These are phyloP conservation scores for Fissipunctia ypsillon DNA, from an alignment of 2,888 invertebrate genomes.

Conservation along the genomic window DNA sequence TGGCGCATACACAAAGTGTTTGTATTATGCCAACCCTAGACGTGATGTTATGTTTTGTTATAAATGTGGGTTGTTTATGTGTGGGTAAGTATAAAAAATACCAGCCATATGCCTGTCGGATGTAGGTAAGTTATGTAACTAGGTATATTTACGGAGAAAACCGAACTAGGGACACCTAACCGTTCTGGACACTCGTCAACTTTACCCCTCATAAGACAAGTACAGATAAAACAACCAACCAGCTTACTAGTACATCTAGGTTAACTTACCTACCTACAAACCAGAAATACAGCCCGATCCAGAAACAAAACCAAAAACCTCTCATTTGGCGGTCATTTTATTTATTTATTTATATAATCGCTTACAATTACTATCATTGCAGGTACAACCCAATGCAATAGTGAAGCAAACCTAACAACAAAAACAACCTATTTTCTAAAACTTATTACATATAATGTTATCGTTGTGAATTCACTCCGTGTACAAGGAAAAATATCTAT, in stretches of 20 bases:
- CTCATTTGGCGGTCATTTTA: slow-evolving; percentile 12
- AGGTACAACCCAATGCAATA: no score
- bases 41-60: no score
- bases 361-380: no score
- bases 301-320: slow-evolving; percentile 9
- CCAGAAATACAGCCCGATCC: neutral
- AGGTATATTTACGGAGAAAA: neutral
- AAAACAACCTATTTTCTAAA: no score
- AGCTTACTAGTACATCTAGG: neutral
- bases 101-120: neutral
- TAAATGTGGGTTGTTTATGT: neutral
- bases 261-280: neutral
- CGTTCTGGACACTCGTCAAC: neutral
- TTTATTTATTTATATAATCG: no score
- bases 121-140: neutral
- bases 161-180: neutral
- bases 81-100: neutral
- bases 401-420: no score
- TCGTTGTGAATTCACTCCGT: no score
- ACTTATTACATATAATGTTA: no score
- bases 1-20: no score
- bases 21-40: no score
- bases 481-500: no score
- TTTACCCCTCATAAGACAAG: neutral
- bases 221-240: neutral